A percentile compares a stretch with the other conserved stretches of the same genome.
Evolutionary conservation across 1,140 invertebrate genomes (phyloP).

Genomic region (Eueides isabella): DNA sequence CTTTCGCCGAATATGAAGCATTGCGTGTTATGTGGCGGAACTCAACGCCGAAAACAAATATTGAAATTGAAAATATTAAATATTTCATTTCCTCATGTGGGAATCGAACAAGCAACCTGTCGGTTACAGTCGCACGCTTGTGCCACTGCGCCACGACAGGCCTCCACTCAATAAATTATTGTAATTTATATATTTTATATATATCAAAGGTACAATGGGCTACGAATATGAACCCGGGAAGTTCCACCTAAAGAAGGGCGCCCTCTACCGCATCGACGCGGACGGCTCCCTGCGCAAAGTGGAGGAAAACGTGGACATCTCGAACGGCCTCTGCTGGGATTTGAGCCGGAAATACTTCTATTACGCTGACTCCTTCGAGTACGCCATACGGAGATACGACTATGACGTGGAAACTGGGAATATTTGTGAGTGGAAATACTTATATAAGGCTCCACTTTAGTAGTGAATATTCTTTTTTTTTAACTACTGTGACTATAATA

Average conservation of each 20-base stretch:
- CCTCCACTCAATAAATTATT: too few relatives aligned
- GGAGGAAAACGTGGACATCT: conserved; percentile 84
- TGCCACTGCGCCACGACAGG: too few relatives aligned
- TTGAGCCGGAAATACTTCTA: conserved; percentile 87
- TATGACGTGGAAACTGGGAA: conserved; percentile 87
- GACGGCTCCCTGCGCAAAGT: conserved; percentile 66
- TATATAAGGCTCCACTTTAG: too few relatives aligned
- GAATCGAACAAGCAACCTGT: too few relatives aligned
- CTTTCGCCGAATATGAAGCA: too few relatives aligned
- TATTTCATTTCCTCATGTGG: too few relatives aligned
- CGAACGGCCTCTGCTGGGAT: conserved; percentile 91
- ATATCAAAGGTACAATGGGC: conserved; percentile 87
- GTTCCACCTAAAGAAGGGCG: conserved; percentile 82
- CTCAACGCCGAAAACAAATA: too few relatives aligned
- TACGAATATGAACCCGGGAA: conserved; percentile 82
- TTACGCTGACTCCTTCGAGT: conserved; percentile 89
- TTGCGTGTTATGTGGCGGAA: too few relatives aligned
- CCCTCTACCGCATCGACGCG: conserved; percentile 82
- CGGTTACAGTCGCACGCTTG: too few relatives aligned
- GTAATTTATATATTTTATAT: background rate
- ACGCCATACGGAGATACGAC: conserved; percentile 87
- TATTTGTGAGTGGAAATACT: conserved; percentile 82
- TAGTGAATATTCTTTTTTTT: too few relatives aligned
- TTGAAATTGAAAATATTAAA: too few relatives aligned
- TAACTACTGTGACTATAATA: too few relatives aligned